Base-by-base conservation (phyloP, 2,797 vertebrate genomes). In the Botia kubotai region DNA sequence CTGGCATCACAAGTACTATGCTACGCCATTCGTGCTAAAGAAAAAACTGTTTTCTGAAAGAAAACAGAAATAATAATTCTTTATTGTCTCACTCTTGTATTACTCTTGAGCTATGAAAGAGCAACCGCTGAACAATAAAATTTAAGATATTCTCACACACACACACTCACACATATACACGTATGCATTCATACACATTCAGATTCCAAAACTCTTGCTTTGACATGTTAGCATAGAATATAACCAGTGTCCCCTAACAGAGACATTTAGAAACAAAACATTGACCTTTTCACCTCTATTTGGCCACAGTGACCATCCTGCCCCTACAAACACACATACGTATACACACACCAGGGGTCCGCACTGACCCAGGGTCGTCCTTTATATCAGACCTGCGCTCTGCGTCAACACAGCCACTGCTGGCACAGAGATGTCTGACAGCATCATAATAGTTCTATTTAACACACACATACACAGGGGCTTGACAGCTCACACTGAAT, bases 371-470 rank as follows among this genome's bases (percentile, higher is more conserved):
- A 67, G 50, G 75, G 74, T 77, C 69, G 74, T 33, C 63, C 63
- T 74, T 80, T 80, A 68, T 80, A 58, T 39, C 63, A 68, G 63
- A 21, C 79, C 63, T 50, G 71, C 23, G 13, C 71, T 80, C 79
- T 62, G 62, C 80, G 76, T 79, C 75, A 70, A 53, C 78, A 63
- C 65, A 70, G 80, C 79, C 81, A 72, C 79, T 80, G 79, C 53
- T 80, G 50, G 63, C 52, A 80, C 68, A 74, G 62, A 68, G 62
- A 62, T 52, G 58, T 77, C 85, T 93, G 93, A 93, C 93, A 93
- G 87, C 85, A 85, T 66, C 79, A 93, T 92, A 94, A 94, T 91
- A 90, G 85, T 84, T 82, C 83, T 71, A 81, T 63, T 75, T 90
- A 90, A 90, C 87, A 29, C 78, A 58, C 70, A 29, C 50, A 58